Evolutionary conservation across 2,888 invertebrate genomes (phyloP).

Genomic region (Seira ritae): DNA sequence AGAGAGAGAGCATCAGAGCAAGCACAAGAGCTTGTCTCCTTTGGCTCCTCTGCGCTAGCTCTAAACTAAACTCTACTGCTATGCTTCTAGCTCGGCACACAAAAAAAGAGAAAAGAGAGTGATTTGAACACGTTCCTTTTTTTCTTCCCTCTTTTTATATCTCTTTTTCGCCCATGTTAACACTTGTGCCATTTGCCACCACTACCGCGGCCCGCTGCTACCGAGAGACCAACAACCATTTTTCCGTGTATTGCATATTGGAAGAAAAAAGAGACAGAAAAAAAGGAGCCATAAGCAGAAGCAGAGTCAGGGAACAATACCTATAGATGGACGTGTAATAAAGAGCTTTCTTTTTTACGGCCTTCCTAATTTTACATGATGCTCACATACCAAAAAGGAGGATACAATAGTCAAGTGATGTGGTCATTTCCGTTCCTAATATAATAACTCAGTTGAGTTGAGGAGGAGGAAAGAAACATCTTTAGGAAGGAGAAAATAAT

Average conservation of each 20-base stretch:
- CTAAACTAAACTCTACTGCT: no score
- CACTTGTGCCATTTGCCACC: conserved; percentile 28
- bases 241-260: not conserved
- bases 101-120: conserved; percentile 30
- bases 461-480: no score
- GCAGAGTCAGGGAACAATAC: not conserved
- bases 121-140: conserved; percentile 65
- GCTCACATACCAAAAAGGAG: conserved; percentile 1
- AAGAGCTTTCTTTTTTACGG: conserved; percentile 17
- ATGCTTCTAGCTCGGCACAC: conserved; percentile 51
- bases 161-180: conserved; percentile 28
- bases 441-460: conserved; percentile 51
- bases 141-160: conserved; percentile 35
- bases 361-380: conserved; percentile 20
- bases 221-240: no score
- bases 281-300: no score
- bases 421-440: conserved; percentile 61
- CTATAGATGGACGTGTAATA: conserved; percentile 3
- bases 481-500: conserved; percentile 15
- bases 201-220: no score
- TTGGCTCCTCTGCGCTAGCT: conserved; percentile 9
- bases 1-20: no score
- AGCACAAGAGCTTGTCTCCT: no score
- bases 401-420: conserved; percentile 46
- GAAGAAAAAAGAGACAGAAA: conserved; percentile 3